Base-by-base conservation (phyloP, 2,797 vertebrate species). In the Heterohyrax brucei region DNA sequence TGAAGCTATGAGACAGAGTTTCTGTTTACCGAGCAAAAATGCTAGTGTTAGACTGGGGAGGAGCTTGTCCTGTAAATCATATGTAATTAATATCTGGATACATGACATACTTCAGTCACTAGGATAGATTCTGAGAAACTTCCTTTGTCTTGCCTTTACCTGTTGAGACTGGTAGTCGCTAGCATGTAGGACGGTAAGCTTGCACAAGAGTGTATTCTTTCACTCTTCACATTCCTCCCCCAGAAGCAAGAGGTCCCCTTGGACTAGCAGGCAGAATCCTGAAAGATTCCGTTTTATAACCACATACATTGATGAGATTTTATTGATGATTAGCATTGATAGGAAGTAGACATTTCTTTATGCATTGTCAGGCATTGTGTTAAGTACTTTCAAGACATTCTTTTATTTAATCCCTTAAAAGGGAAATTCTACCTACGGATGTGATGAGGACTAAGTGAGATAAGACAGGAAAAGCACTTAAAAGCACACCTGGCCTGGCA, bases 401-500 rank as follows among this genome's bases (percentile, higher is more conserved):
- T 94, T 96, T 73, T 66, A 93, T 61, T 96, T 94, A 79, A 87
- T 84, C n/a, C 18, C 79, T 10, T 44, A 66, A 72, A 94, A 92
- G 68, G 92, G 92, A 97, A 94, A 94, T 84, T 79, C 50, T 81
- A 86, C 59, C 30, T 77, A 80, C 0, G 5, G 89, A 76, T 95
- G 39, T 61, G 92, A 96, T 44, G 75, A 48, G 78, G 62, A 77
- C 87, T 87, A 48, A 73, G 44, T 7, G n/a, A 85, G 85, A 93
- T 97, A 97, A 97, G 62, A 75, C 61, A 91, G 89, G 94, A 89
- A 96, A 87, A 70, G 28, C 89, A 93, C 77, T 91, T 92, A 80
- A 95, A 94, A 70, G 28, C 73, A 53, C 1, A 1, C 61, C 95
- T 93, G 82, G 90, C 80, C 87, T 93, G 89, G 93, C 19, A 3